Evolutionary conservation across 2,797 vertebrate genomes (phyloP).

Genomic region (Taeniopygia guttata): DNA sequence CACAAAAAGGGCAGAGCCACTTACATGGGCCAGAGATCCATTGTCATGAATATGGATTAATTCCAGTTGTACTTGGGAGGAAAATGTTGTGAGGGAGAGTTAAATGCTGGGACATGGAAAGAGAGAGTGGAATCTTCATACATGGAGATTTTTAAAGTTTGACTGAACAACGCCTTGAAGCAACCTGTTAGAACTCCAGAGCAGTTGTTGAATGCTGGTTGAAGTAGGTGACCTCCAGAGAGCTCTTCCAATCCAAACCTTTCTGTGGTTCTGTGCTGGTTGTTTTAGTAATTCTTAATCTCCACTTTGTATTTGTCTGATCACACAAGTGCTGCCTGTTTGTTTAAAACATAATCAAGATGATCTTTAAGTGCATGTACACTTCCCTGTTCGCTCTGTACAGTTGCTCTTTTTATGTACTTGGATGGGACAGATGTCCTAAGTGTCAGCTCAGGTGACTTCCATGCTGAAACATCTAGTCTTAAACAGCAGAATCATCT

Average conservation of each 20-base stretch:
- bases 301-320: background rate
- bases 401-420: background rate
- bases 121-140: background rate
- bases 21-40: background rate
- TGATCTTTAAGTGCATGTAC: background rate
- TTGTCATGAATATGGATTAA: background rate
- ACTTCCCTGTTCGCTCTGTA: background rate
- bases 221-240: background rate
- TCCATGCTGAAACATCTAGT: background rate
- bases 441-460: background rate
- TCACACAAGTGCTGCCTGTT: background rate
- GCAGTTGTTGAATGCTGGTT: background rate
- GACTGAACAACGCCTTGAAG: background rate
- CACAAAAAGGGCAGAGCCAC: background rate
- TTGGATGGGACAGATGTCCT: background rate
- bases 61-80: background rate
- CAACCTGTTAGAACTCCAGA: background rate
- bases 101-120: background rate
- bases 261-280: background rate
- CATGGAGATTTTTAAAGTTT: background rate
- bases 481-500: background rate
- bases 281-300: background rate
- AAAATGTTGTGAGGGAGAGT: background rate
- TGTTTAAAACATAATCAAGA: background rate
- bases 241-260: background rate